Conservation (phyloP, 2,797 vertebrate species). For the Chiroxiphia lanceolata region DNA sequence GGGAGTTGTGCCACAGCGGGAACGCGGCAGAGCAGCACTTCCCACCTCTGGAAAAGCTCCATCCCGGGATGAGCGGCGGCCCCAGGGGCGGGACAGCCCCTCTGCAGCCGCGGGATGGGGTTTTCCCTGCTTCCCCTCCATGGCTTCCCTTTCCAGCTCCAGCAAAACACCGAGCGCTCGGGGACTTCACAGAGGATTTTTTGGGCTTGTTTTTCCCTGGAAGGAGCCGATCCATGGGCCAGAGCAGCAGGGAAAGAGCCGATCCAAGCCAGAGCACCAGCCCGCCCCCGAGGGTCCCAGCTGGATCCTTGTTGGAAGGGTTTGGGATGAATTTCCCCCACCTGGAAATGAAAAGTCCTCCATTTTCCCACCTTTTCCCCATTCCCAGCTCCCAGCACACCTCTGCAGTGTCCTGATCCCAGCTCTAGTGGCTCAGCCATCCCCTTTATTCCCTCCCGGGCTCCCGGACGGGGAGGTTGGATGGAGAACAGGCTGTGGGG, state of each 20-base stretch:
- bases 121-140: fast-evolving
- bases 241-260: not conserved
- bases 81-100: not conserved
- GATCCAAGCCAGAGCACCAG: not conserved
- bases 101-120: fast-evolving
- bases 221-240: not conserved
- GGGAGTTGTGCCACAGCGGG: fast-evolving
- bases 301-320: not conserved
- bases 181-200: fast-evolving
- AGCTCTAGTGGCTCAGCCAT: not conserved
- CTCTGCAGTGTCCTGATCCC: not conserved
- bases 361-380: fast-evolving
- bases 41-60: not conserved
- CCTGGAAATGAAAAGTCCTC: not conserved
- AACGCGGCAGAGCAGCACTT: not conserved
- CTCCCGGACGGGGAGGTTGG: not conserved
- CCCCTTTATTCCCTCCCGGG: not conserved
- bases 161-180: not conserved
- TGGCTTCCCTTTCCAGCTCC: not conserved
- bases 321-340: too few species aligned
- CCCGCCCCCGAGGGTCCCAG: not conserved
- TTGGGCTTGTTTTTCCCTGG: not conserved
- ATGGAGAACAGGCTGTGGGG: not conserved
- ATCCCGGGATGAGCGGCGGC: not conserved
- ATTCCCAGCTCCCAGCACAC: fast-evolving